Percentiles rank a stretch among this genome's conserved stretches.
Conservation (phyloP, 2,113 vertebrate species). For the Scalopus aquaticus region DNA sequence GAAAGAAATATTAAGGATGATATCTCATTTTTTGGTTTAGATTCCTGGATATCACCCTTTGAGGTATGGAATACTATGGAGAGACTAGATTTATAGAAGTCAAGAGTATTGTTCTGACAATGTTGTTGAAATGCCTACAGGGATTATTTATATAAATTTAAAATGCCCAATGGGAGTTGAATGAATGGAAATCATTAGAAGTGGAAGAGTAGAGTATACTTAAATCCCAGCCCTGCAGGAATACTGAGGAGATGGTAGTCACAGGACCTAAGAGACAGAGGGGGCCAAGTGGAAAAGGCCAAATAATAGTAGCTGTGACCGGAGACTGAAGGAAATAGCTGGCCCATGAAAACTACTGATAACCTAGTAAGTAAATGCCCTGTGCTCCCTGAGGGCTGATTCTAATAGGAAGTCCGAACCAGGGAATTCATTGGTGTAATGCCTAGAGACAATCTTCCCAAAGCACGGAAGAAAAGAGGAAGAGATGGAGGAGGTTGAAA, state of each 20-base stretch:
- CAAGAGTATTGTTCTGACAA: neutral
- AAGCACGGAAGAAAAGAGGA: too few species aligned
- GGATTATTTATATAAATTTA: neutral
- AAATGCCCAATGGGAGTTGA: neutral
- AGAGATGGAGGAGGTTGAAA: neutral
- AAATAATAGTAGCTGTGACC: neutral
- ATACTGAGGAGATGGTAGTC: fast-evolving
- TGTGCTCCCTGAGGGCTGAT: neutral
- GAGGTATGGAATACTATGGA: neutral
- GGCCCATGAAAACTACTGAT: neutral
- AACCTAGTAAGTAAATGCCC: neutral
- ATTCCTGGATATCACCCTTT: neutral
- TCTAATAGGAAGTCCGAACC: neutral
- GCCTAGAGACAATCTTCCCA: neutral
- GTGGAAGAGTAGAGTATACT: neutral
- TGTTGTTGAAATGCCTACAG: neutral
- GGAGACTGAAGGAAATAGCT: neutral
- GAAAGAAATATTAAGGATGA: neutral
- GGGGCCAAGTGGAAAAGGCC: neutral
- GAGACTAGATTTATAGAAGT: neutral
- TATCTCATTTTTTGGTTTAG: neutral
- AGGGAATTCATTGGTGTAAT: fast-evolving
- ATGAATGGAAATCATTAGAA: neutral
- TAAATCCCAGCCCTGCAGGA: neutral
- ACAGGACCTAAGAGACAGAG: neutral